A percentile compares a stretch with the other conserved stretches of the same genome.
phyloP scores from a whole-genome alignment of 1,140 invertebrate species.

The Brachionus manjavacas region DNA sequence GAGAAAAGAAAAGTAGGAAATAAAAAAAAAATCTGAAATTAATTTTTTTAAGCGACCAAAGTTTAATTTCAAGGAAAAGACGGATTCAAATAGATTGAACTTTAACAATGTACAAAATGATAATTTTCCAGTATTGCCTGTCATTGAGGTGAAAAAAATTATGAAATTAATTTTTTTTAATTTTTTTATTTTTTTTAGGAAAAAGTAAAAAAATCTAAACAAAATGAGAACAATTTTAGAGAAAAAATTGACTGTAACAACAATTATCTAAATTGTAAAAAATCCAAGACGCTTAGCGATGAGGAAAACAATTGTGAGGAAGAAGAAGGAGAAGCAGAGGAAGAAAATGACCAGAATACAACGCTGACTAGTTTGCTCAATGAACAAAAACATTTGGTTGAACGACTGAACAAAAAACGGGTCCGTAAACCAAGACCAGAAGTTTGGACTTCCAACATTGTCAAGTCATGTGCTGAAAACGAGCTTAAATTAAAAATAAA shows the following conservation, averaged over 20 bases:
- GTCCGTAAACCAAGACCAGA: not conserved
- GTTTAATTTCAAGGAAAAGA: not conserved
- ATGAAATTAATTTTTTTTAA: not conserved
- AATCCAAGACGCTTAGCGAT: not conserved
- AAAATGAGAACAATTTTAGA: not conserved
- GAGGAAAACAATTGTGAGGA: not conserved
- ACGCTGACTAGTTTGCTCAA: not conserved
- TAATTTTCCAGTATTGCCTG: not conserved
- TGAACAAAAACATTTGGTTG: not conserved
- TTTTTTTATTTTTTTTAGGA: not conserved
- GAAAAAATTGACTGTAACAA: not conserved
- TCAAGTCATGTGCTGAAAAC: not conserved
- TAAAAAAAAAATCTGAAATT: not conserved
- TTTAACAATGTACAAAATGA: not conserved
- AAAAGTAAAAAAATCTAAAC: not conserved
- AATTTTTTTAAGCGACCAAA: not conserved
- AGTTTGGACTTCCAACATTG: not conserved
- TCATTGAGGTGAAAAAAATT: not conserved
- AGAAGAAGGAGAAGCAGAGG: not conserved
- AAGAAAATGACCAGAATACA: not conserved
- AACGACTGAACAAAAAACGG: not conserved
- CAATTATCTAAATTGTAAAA: not conserved
- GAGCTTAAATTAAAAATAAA: slow-evolving; percentile 22
- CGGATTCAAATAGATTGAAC: not conserved
- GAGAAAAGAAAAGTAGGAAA: slow-evolving; percentile 19